Conservation (phyloP, 2,113 vertebrate species). For the Lagenorhynchus albirostris region DNA sequence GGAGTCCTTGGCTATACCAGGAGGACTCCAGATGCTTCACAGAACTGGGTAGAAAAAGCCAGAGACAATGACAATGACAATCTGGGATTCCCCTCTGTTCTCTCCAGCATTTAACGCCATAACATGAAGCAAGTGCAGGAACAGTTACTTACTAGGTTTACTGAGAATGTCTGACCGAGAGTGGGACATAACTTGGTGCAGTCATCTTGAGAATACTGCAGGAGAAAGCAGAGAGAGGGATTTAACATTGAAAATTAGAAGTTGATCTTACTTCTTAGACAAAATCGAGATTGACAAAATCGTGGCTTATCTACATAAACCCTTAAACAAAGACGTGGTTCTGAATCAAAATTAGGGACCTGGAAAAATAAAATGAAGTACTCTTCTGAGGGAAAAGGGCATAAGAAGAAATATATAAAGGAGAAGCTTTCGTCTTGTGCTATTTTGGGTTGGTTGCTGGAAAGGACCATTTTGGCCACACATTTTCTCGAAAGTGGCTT, state of each 20-base stretch:
- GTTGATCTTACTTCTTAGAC: conserved; percentile 84
- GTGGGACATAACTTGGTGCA: conserved; percentile 63
- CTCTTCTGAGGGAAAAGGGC: conserved; percentile 65
- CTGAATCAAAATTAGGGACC: conserved; percentile 84
- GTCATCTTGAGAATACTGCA: conserved; percentile 73
- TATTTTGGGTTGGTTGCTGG: background rate
- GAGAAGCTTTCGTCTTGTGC: background rate
- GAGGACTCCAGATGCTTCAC: background rate
- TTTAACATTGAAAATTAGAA: conserved; percentile 86
- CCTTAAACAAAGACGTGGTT: conserved; percentile 86
- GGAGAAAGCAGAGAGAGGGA: conserved; percentile 71
- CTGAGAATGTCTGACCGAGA: conserved; percentile 69
- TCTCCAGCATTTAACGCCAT: background rate
- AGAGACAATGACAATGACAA: background rate
- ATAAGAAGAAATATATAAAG: background rate
- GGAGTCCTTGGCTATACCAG: conserved; percentile 15
- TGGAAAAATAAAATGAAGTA: conserved; percentile 75
- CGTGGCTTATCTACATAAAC: conserved; percentile 86
- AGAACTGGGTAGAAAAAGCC: background rate
- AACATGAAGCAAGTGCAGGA: conserved; percentile 54
- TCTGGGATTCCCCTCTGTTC: background rate
- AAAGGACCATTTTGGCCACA: background rate
- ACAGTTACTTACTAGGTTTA: conserved; percentile 53
- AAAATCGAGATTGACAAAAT: conserved; percentile 86
- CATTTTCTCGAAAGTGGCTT: conserved; percentile 61